Base-by-base conservation (phyloP, 2,113 vertebrate genomes). In the zebrafish (Danio rerio) region DNA sequence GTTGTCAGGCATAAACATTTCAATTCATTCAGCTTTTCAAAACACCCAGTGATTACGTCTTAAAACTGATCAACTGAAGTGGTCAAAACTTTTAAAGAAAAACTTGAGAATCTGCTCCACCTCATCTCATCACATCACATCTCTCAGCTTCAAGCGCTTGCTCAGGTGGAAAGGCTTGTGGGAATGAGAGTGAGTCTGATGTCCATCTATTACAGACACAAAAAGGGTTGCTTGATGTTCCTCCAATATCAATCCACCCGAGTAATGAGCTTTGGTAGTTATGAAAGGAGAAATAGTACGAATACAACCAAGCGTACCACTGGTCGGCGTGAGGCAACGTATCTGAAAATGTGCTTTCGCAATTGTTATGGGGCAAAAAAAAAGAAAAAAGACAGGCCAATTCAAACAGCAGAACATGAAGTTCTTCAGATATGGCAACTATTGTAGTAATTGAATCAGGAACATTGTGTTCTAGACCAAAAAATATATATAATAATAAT, bases 381-480 rank as follows among this genome's bases (percentile, higher is more conserved):
- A 83, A 87, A 83, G 68, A 83, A 69, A 79, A 45, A 70, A 83
- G 74, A 70, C 61, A 21, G 66, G 77, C 68, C 66, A 74, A 78
- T 43, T 78, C 58, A 74, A 62, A 53, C 62, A 11, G 50, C 45
- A 81, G 86, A 84, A 86, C 86, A 88, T 65, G 66, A 53, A 74
- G 85, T 86, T 79, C 85, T 71, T 69, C 80, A 70, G 84, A 87
- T 81, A 83, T 77, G 49, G 61, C 73, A 71, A 81, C 83, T 72
- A 71, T 85, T 81, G 71, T 71, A 86, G 72, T 83, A 86, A 86
- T 89, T 85, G 80, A 18, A 85, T 84, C 77, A 79, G 84, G 70
- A 88, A 86, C 87, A 76, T 74, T 77, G 70, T 80, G 86, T 72
- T 52, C 47, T 68, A 58, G 47, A 65, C 53, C 12, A 84, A n/a